phyloP scores from a whole-genome alignment of 2,113 vertebrate genomes.

The Sinocyclocheilus rhinocerous region DNA sequence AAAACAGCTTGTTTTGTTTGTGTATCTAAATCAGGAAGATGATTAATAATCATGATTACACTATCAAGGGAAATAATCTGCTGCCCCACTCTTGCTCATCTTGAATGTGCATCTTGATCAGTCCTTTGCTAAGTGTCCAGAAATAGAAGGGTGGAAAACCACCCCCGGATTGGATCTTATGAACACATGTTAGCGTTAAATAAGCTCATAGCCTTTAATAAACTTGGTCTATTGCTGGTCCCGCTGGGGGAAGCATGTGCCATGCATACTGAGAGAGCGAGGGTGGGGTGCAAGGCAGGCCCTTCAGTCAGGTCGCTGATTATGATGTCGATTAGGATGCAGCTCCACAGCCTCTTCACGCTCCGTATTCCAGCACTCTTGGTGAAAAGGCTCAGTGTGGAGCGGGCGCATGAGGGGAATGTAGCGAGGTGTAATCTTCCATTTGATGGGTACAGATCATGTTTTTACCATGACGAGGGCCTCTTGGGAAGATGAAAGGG shows the following conservation, averaged over 20 bases:
- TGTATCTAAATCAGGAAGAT: neutral
- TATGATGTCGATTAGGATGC: slow-evolving; percentile 62
- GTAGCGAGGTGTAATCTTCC: slow-evolving; percentile 70
- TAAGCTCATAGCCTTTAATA: slow-evolving; percentile 53
- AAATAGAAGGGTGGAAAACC: neutral
- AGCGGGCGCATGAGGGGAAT: slow-evolving; percentile 70
- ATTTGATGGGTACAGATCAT: slow-evolving; percentile 75
- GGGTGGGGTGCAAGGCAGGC: slow-evolving; percentile 3
- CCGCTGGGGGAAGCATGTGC: slow-evolving; percentile 22
- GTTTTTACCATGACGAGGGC: slow-evolving; percentile 74
- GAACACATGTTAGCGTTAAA: slow-evolving; percentile 34
- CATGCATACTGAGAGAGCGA: slow-evolving; percentile 12
- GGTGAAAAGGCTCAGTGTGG: slow-evolving; percentile 57
- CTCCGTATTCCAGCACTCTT: slow-evolving; percentile 67
- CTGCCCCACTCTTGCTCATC: neutral
- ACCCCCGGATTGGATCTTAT: slow-evolving; percentile 3
- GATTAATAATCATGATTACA: neutral
- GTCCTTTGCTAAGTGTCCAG: neutral
- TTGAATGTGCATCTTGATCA: neutral
- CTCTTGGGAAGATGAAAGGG: slow-evolving; percentile 60
- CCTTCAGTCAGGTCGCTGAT: slow-evolving; percentile 22
- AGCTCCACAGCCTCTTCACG: slow-evolving; percentile 39
- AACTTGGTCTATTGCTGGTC: slow-evolving; percentile 37
- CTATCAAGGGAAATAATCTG: neutral
- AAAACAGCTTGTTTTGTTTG: neutral